These are phyloP conservation scores for Python bivittatus DNA, from an alignment of 2,113 vertebrate genomes.

Conservation along the genomic window DNA sequence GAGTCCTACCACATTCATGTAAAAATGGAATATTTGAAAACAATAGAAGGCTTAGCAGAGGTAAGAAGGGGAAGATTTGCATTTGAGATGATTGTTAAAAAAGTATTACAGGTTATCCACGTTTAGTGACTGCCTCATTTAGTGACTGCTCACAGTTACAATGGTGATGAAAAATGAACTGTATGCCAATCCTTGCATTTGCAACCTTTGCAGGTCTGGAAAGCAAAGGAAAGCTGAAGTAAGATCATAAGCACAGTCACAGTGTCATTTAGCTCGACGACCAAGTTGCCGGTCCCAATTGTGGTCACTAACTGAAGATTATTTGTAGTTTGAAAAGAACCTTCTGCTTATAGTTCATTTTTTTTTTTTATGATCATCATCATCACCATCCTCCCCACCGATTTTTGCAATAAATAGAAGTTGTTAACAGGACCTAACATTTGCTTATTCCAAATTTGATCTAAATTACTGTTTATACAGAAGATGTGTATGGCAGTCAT, in stretches of 20 bases:
- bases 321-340: background rate
- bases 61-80: background rate
- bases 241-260: background rate
- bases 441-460: conserved; percentile 20
- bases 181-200: background rate
- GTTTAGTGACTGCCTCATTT: background rate
- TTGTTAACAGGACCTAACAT: background rate
- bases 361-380: background rate
- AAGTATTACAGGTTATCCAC: background rate
- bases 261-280: background rate
- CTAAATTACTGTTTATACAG: background rate
- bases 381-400: background rate
- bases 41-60: background rate
- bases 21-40: too few species aligned
- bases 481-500: conserved; percentile 18
- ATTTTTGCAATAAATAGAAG: background rate
- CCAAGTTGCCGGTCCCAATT: background rate
- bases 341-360: background rate
- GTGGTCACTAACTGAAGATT: background rate
- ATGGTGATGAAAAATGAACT: background rate
- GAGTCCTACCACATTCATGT: background rate
- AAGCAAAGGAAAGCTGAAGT: background rate
- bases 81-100: background rate
- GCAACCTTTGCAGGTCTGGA: background rate
- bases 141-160: background rate